Conservation (phyloP, 2,888 invertebrate genomes). For the Tenthredo amoena region DNA sequence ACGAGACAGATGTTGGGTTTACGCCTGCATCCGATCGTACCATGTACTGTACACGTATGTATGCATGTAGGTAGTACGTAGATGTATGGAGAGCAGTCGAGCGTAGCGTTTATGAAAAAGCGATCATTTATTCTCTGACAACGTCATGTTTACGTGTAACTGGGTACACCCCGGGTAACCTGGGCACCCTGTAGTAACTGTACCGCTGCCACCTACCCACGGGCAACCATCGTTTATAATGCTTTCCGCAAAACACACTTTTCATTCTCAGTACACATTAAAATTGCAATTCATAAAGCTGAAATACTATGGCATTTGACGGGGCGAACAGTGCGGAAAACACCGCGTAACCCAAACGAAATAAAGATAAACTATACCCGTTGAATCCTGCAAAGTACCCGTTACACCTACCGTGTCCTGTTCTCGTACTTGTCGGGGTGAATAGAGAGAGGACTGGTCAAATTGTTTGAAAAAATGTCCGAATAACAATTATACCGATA, state of each 20-base stretch:
- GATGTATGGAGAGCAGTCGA: neutral
- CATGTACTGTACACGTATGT: neutral
- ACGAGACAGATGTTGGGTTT: conserved; percentile 28
- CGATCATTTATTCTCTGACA: conserved; percentile 48
- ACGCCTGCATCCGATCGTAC: conserved; percentile 7
- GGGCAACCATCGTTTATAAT: conserved; percentile 40
- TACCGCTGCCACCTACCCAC: neutral
- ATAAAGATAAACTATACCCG: conserved; percentile 48
- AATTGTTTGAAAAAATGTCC: neutral
- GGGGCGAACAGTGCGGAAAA: conserved; percentile 32
- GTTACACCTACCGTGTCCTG: neutral
- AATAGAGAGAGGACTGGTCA: neutral
- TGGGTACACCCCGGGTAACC: neutral
- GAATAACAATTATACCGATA: neutral
- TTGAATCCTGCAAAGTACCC: neutral
- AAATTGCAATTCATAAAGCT: conserved; percentile 52
- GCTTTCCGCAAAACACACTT: conserved; percentile 48
- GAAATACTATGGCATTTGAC: conserved; percentile 49
- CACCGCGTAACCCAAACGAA: neutral
- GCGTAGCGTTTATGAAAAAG: conserved; percentile 52
- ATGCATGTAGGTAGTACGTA: neutral
- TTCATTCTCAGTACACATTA: conserved; percentile 48
- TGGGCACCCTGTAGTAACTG: neutral
- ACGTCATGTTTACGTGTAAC: conserved; percentile 45
- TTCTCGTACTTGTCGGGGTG: neutral